Evolutionary conservation across 2,113 vertebrate genomes (phyloP), one percentile per base, ranked within the genome.

Genomic region (Eulemur rufifrons): DNA sequence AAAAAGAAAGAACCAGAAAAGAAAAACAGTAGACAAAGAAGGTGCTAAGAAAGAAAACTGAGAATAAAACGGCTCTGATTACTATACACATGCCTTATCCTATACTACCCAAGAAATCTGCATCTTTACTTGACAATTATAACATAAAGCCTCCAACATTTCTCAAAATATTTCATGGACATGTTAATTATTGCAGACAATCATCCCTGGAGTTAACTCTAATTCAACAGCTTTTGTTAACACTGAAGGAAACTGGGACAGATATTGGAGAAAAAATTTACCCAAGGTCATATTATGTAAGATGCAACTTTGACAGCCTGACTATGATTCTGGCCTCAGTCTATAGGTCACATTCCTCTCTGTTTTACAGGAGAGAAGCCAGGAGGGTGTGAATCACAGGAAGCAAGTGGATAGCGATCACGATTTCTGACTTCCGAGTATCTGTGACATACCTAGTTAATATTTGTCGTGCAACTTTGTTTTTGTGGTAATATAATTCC

Each of bases 221-320:
- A 88, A 91, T 37, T 63, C 34, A 47, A 74, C 4, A 77, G 54
- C 5, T 88, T 94, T 96, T 76, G 20, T 73, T 82, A 95, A 95
- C 8, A 32, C 39, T 32, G 18, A n/a, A 76, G 34, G 86, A 91
- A 64, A 32, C 2, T 32, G 23, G 25, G 42, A 50, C 74, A 63
- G 17, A 37, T 13, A 82, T 9, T 86, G 32, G 32, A 45, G 17
- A 95, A 95, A 27, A 82, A 64, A 76, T 87, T 21, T 42, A 74
- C 63, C 76, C 34, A 74, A 80, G 15, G 23, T 20, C 54, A 9
- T 52, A 20, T 74, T 63, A 85, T 23, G 87, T 87, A 66, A n/a
- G 29, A 69, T 23, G 23, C 15, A 27, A 81, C 21, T 80, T 81
- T 56, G 37, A 97, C 77, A 82, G n/a, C 9, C 42, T 73, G 3